A percentile compares a stretch with the other conserved stretches of the same genome.
Conservation (phyloP, 2,888 invertebrate species). For the Harpalus rufipes region DNA sequence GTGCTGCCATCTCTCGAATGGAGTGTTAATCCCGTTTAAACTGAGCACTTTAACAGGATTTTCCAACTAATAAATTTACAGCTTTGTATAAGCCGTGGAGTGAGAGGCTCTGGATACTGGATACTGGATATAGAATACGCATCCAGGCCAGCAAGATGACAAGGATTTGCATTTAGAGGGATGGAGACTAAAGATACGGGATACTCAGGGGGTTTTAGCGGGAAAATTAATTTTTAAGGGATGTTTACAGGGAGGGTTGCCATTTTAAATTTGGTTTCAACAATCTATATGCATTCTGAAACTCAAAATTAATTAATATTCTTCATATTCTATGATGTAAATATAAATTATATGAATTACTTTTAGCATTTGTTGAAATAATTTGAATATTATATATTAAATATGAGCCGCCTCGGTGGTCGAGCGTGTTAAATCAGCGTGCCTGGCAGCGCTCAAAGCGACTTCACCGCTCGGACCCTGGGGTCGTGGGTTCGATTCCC, state of each 20-base stretch:
- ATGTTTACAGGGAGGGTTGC: background rate
- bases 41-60: conserved; percentile 79
- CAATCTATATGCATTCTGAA: background rate
- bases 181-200: background rate
- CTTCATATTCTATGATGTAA: too few species aligned
- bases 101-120: conserved; percentile 66
- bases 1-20: conserved; percentile 75
- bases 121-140: conserved; percentile 48
- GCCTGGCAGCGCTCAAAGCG: too few species aligned
- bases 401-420: too few species aligned
- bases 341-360: too few species aligned
- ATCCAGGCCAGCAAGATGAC: conserved; percentile 45
- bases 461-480: too few species aligned
- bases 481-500: too few species aligned
- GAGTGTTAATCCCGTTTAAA: conserved; percentile 80
- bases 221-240: background rate
- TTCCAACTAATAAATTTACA: conserved; percentile 80
- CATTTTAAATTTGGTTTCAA: background rate
- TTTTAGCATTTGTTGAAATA: too few species aligned
- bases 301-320: too few species aligned
- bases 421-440: too few species aligned
- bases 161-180: conserved; percentile 60
- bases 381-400: too few species aligned
- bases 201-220: background rate
- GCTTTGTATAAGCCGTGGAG: conserved; percentile 81